phyloP scores from a whole-genome alignment of 2,888 invertebrate genomes.

The Hoplodrina ambigua region DNA sequence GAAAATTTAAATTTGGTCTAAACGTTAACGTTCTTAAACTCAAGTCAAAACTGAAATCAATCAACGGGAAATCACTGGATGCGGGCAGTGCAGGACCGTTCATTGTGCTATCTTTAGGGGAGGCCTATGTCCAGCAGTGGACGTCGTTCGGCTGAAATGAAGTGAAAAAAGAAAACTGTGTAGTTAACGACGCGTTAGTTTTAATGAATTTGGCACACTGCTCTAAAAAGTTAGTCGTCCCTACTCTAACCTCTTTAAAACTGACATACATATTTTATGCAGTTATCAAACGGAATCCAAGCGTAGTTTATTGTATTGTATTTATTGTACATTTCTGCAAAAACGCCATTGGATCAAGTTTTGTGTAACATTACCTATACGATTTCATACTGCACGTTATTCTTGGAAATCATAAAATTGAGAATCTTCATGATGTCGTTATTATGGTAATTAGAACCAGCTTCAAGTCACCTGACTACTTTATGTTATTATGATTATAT shows the following conservation, averaged over 20 bases:
- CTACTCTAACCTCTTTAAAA: slow-evolving; percentile 20
- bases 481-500: not conserved
- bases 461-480: not conserved
- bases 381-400: slow-evolving; percentile 18
- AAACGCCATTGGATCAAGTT: not conserved
- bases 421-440: slow-evolving; percentile 5
- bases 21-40: too few relatives aligned
- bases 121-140: too few relatives aligned
- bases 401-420: slow-evolving; percentile 8
- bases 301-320: not conserved
- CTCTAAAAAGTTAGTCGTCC: slow-evolving; percentile 25
- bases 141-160: too few relatives aligned
- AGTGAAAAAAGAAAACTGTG: not conserved
- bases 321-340: not conserved
- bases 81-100: too few relatives aligned
- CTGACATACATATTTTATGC: slow-evolving; percentile 12
- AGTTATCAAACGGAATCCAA: not conserved
- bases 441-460: slow-evolving; percentile 15
- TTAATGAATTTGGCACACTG: slow-evolving; percentile 37
- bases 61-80: too few relatives aligned
- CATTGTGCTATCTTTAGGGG: too few relatives aligned
- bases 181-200: slow-evolving; percentile 22
- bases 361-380: not conserved
- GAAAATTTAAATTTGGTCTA: too few relatives aligned
- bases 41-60: too few relatives aligned